phyloP scores from a whole-genome alignment of 2,113 vertebrate genomes.

The Lophotis ruficrista region DNA sequence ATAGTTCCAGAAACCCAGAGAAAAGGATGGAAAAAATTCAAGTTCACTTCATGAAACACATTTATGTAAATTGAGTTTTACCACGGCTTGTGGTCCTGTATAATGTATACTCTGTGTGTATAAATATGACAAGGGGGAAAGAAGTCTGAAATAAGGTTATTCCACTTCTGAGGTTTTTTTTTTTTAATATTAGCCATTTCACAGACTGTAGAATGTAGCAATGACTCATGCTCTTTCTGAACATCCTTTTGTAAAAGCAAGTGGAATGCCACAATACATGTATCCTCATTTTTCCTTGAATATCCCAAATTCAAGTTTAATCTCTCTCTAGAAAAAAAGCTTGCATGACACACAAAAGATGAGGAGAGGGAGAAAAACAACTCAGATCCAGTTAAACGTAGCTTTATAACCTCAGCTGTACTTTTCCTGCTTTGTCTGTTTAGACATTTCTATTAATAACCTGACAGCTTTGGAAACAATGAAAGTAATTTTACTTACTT shows the following conservation, averaged over 20 bases:
- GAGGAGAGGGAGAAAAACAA: neutral
- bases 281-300: neutral
- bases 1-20: neutral
- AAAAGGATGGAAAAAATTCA: constrained; percentile 1
- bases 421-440: neutral
- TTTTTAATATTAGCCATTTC: neutral
- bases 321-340: neutral
- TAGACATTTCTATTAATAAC: neutral
- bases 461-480: neutral
- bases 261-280: neutral
- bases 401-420: neutral
- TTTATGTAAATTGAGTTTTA: constrained; percentile 11
- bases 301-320: neutral
- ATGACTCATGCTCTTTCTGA: neutral
- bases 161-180: neutral
- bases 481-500: neutral
- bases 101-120: neutral
- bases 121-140: neutral
- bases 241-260: neutral
- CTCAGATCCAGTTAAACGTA: neutral
- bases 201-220: neutral
- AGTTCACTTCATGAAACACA: neutral
- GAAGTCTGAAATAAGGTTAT: neutral
- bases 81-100: neutral
- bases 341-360: neutral